Conservation (phyloP, 2,797 vertebrate species). For the Tapirus indicus region DNA sequence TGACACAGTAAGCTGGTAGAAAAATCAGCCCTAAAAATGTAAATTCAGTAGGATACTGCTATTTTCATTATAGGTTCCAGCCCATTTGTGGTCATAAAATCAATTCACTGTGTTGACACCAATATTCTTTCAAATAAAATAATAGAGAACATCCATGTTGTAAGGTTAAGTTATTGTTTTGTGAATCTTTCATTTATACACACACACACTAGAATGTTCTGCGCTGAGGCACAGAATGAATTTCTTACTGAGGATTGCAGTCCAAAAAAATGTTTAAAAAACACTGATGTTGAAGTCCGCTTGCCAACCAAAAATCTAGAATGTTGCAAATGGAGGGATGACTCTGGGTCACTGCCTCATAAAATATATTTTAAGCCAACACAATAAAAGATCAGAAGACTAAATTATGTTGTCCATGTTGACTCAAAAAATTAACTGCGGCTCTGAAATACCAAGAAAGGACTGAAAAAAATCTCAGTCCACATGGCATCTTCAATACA, state of each 20-base stretch:
- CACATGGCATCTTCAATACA: neutral
- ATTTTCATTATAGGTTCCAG: slow-evolving; percentile 17
- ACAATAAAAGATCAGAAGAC: slow-evolving; percentile 75
- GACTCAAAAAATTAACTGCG: slow-evolving; percentile 63
- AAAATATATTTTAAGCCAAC: slow-evolving; percentile 75
- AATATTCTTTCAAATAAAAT: slow-evolving; percentile 11
- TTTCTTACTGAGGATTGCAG: slow-evolving; percentile 45
- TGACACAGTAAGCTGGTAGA: neutral
- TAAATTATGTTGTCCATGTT: slow-evolving; percentile 50
- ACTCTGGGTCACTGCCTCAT: slow-evolving; percentile 64
- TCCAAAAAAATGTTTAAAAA: slow-evolving; percentile 40
- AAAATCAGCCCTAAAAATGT: slow-evolving; percentile 45
- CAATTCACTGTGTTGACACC: neutral
- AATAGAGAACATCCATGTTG: neutral
- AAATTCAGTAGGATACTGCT: slow-evolving; percentile 7
- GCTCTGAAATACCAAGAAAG: slow-evolving; percentile 61
- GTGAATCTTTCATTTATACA: slow-evolving; percentile 32
- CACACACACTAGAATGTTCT: neutral
- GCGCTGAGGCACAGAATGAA: neutral
- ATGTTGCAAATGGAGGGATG: slow-evolving; percentile 60
- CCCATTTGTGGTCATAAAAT: slow-evolving; percentile 30
- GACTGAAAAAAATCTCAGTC: slow-evolving; percentile 53
- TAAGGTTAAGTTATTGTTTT: slow-evolving; percentile 43
- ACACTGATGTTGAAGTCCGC: slow-evolving; percentile 18
- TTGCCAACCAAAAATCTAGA: slow-evolving; percentile 67